A percentile compares a stretch with the other conserved stretches of the same genome.
Conservation (phyloP, 2,113 vertebrate genomes). For the Pelodiscus sinensis region DNA sequence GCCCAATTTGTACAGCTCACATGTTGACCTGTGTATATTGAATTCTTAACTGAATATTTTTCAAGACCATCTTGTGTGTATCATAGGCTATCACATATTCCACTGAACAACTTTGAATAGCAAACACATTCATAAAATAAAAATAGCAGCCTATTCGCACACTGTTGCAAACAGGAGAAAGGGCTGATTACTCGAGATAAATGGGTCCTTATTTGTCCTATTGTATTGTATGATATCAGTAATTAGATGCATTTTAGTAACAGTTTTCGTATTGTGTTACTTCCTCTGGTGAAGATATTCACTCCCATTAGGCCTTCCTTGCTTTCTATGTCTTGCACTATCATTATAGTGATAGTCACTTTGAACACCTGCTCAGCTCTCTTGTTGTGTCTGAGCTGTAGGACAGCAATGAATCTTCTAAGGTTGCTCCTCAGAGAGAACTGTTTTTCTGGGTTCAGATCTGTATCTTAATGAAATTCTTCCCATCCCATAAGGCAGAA, state of each 20-base stretch:
- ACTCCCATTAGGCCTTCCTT: slow-evolving; percentile 53
- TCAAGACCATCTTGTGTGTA: slow-evolving; percentile 12
- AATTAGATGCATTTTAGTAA: slow-evolving; percentile 61
- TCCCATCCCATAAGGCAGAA: neutral
- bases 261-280: slow-evolving; percentile 33
- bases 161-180: slow-evolving; percentile 56
- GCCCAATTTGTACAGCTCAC: neutral
- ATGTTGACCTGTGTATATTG: slow-evolving; percentile 2
- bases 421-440: slow-evolving; percentile 9
- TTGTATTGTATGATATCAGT: slow-evolving; percentile 54
- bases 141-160: slow-evolving; percentile 58
- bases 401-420: slow-evolving; percentile 26
- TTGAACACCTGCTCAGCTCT: slow-evolving; percentile 21
- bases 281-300: slow-evolving; percentile 50
- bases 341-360: neutral
- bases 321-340: slow-evolving; percentile 40
- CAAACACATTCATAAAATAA: slow-evolving; percentile 42
- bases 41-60: slow-evolving; percentile 47
- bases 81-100: slow-evolving; percentile 16
- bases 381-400: neutral
- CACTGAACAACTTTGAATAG: slow-evolving; percentile 48
- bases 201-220: slow-evolving; percentile 64
- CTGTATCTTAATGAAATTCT: neutral
- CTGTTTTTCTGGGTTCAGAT: neutral
- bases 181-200: slow-evolving; percentile 58